phyloP scores from a whole-genome alignment of 2,113 vertebrate species.

The Amazona vittata region DNA sequence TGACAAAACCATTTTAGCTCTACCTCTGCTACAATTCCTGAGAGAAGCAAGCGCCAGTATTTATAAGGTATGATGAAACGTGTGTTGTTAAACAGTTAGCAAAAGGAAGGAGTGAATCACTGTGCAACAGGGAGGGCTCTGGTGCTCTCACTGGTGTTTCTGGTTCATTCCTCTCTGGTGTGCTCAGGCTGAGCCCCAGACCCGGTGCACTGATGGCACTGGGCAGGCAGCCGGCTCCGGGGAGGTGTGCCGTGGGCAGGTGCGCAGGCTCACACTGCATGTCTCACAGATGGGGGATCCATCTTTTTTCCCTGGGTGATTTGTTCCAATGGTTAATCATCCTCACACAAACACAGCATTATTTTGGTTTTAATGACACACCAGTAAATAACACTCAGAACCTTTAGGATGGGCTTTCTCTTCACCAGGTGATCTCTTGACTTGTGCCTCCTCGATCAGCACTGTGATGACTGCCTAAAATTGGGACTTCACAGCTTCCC shows the following conservation, averaged over 20 bases:
- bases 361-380: not conserved
- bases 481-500: constrained; percentile 47
- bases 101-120: not conserved
- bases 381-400: constrained; percentile 1
- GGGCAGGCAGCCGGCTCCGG: not conserved
- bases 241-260: constrained; percentile 17
- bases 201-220: accelerated
- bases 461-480: not conserved
- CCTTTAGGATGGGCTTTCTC: not conserved
- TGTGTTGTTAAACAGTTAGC: not conserved
- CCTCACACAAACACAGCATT: not conserved
- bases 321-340: constrained; percentile 61
- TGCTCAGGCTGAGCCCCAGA: not conserved
- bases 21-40: constrained; percentile 16
- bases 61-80: not conserved
- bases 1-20: constrained; percentile 42
- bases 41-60: not conserved
- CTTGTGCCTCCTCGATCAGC: not conserved
- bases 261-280: not conserved
- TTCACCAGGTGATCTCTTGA: not conserved
- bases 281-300: constrained; percentile 19
- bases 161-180: not conserved
- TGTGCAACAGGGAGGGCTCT: not conserved
- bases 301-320: not conserved
- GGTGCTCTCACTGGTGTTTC: not conserved